These are phyloP conservation scores for Callaeas wilsoni DNA, from an alignment of 2,113 vertebrate genomes.

Conservation along the genomic window DNA sequence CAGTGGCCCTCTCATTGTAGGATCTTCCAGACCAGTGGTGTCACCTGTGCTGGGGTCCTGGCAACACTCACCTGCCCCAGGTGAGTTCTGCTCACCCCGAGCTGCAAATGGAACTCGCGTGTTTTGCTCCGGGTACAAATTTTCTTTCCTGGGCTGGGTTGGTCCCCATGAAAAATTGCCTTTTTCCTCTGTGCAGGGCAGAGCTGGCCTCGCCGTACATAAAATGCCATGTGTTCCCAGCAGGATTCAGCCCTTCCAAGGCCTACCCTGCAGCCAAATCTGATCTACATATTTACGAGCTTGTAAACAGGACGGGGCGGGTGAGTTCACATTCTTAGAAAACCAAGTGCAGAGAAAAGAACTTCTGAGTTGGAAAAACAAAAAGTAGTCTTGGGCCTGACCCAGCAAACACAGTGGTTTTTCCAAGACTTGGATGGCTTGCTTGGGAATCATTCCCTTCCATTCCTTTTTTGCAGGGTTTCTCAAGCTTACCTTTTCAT, in stretches of 20 bases:
- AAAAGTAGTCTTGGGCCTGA: not conserved
- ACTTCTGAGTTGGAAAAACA: conserved; percentile 55
- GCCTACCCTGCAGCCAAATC: conserved; percentile 34
- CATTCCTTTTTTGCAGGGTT: not conserved
- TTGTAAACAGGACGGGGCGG: conserved; percentile 45
- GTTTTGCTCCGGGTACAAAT: not conserved
- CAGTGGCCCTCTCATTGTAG: not conserved
- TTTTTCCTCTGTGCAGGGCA: not conserved
- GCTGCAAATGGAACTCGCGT: accelerated
- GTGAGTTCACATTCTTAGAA: conserved; percentile 68
- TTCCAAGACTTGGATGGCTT: not conserved
- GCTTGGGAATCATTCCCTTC: conserved; percentile 1
- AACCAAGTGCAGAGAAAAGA: conserved; percentile 45
- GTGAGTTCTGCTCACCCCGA: not conserved
- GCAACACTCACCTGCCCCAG: not conserved
- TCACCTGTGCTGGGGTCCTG: not conserved
- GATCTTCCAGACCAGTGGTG: not conserved
- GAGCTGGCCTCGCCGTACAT: not conserved
- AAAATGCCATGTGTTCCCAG: conserved; percentile 48
- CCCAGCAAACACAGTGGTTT: conserved; percentile 29
- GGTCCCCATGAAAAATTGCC: conserved; percentile 3
- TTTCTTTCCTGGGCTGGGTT: not conserved
- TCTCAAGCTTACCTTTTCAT: not conserved
- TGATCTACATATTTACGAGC: conserved; percentile 49
- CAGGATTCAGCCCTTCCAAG: conserved; percentile 43